Base-by-base conservation (phyloP, 2,888 invertebrate species). In the Mythimna lalbum region DNA sequence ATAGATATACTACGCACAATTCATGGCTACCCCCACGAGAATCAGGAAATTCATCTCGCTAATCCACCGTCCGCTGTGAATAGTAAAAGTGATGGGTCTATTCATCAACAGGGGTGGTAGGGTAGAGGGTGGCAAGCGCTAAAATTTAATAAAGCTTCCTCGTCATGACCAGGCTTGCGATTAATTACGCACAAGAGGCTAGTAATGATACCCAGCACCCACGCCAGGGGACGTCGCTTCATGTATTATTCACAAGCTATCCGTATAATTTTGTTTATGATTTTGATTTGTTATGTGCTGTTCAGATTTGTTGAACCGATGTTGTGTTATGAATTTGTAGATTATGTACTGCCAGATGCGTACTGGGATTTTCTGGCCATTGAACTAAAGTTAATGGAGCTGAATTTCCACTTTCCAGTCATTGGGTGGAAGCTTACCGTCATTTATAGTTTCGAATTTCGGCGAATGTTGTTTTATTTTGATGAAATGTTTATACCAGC, bases 11-110 rank as follows among this genome's bases (percentile, higher is more conserved):
- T 84, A 91, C 92, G 90, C 91, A 91, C 92, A 91, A 91, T 93
- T 91, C 69, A 57, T 62, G 47, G 87, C 88, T 88, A 89, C 89
- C 92, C 92, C 91, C 84, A 76, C 69, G 91, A 90, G 94, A 92
- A 91, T 91, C 92, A 89, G 93, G 93, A 92, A 94, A 95, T 91
- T 94, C 95, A 95, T 95, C 94, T 92, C 90, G 89, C 93, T 95
- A 95, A 95, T 95, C 95, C 95, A 89, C 85, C 89, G 89, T 88
- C 90, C 89, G 90, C 87, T 86, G 93, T 94, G 95, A 95, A 95
- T 95, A 95, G 95, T 95, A 95, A 95, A 95, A 95, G 95, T 95
- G 95, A 95, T 93, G 93, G 94, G 89, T 92, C 94, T 94, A 94
- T 95, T 95, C 94, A 95, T 93, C 88, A 83, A 73, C 80, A 80